phyloP scores from a whole-genome alignment of 2,797 vertebrate genomes.

The Limnodromus scolopaceus region DNA sequence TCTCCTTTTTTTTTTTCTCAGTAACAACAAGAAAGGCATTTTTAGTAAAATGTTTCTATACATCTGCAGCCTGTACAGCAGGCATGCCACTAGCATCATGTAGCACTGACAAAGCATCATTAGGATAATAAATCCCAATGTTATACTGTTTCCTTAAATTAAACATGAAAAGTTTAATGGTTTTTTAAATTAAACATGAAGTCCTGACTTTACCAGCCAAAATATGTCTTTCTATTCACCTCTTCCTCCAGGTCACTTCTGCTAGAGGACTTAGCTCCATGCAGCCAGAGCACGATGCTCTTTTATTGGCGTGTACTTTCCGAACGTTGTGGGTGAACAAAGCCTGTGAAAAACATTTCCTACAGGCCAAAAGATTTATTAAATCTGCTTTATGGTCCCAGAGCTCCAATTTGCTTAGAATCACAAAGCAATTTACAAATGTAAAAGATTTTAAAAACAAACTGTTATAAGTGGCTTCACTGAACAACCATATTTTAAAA shows the following conservation, averaged over 20 bases:
- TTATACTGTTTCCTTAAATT: conserved; percentile 78
- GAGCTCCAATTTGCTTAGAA: background rate
- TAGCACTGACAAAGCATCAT: conserved; percentile 60
- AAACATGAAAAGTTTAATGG: conserved; percentile 80
- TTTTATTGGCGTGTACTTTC: background rate
- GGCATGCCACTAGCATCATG: background rate
- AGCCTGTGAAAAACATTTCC: background rate
- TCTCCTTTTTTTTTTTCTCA: background rate
- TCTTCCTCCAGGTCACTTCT: conserved; percentile 64
- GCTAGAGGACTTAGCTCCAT: background rate
- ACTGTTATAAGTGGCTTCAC: background rate
- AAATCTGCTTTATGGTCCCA: background rate
- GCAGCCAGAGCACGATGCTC: background rate
- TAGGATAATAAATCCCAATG: conserved; percentile 74
- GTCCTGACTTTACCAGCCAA: conserved; percentile 69
- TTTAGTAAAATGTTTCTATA: background rate
- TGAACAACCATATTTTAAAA: background rate
- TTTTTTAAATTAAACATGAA: conserved; percentile 81
- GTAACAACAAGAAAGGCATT: conserved; percentile 15
- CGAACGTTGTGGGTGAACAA: background rate
- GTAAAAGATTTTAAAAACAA: background rate
- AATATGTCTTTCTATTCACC: conserved; percentile 68
- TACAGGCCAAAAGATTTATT: background rate
- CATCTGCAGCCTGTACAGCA: conserved; percentile 43
- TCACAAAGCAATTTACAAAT: background rate